Evolutionary conservation across 2,797 vertebrate species (phyloP), one percentile per base, ranked within the genome.

Genomic region (Paratrypauchen microcephalus): DNA sequence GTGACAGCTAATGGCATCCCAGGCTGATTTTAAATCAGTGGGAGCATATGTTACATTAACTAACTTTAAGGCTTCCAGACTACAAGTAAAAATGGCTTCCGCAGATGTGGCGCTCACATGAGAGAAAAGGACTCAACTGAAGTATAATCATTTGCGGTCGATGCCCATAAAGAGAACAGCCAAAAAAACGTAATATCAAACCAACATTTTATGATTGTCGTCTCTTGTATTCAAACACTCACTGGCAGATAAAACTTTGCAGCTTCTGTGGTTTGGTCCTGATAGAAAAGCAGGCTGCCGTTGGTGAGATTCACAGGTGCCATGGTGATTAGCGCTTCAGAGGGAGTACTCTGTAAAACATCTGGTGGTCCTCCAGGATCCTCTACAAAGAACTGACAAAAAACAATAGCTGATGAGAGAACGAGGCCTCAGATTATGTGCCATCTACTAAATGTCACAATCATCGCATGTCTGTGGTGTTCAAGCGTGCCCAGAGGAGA

Each of bases 181-280:
- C 26, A 30, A 59, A 30, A 59, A 2, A 32, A 0, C 16, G 12
- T 24, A 2, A 9, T 36, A 36, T 24, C n/a, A 26, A 16, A 55
- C n/a, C 8, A 19, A 15, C 1, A 23, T 11, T 21, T 12, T 23
- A n/a, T 23, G 19, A 9, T 21, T 23, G n/a, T 9, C 1, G 8
- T 32, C 19, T 36, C n/a, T 21, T 12, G 19, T 32, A 8, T 45
- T 24, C 21, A 21, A 47, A 24, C n/a, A 63, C 96, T 96, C 89
- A 98, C 97, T 69, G 97, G 97, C 64, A 99, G 88, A 87, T 98
- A 99, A 90, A 98, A 97, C 74, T 93, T 94, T 79, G 90, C 94
- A 74, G 89, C 94, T 82, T 66, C 91, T 48, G 81, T 79, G 80
- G 86, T 88, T 81, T 89, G 72, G 1, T 89, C 86, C 65, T 68